phyloP scores from a whole-genome alignment of 2,888 invertebrate genomes.

The Tipula confusa region DNA sequence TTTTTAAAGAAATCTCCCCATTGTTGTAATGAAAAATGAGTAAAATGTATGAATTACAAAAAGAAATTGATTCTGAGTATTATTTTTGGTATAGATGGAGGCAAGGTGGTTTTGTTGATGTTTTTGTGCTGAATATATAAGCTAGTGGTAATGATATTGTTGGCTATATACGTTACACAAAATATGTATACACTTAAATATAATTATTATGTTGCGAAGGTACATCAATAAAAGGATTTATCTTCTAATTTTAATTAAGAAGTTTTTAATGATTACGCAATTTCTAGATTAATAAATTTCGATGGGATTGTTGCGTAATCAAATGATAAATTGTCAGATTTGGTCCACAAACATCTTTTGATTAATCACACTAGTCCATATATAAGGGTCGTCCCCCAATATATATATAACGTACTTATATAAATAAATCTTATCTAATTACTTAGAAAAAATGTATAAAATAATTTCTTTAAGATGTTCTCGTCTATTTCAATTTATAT shows the following conservation, averaged over 20 bases:
- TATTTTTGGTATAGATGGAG: background rate
- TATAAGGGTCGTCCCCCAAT: background rate
- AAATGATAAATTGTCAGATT: background rate
- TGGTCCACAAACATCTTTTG: background rate
- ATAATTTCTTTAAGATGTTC: background rate
- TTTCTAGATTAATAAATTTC: no score
- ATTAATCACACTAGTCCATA: background rate
- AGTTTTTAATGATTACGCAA: background rate
- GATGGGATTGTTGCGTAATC: no score
- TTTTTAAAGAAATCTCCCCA: background rate
- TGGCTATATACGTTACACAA: background rate
- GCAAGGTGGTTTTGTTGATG: background rate
- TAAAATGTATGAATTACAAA: background rate
- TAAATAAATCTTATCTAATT: background rate
- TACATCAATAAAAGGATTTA: background rate
- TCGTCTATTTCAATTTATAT: constrained; percentile 5
- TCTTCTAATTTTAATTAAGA: background rate
- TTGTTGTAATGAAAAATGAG: background rate
- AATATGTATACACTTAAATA: background rate
- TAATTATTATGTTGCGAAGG: background rate
- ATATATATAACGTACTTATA: no score
- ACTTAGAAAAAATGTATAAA: background rate
- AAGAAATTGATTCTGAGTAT: background rate
- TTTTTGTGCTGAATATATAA: background rate
- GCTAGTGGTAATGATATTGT: background rate